Evolutionary conservation across 2,113 vertebrate genomes (phyloP).

Genomic region (Mirza zaza): DNA sequence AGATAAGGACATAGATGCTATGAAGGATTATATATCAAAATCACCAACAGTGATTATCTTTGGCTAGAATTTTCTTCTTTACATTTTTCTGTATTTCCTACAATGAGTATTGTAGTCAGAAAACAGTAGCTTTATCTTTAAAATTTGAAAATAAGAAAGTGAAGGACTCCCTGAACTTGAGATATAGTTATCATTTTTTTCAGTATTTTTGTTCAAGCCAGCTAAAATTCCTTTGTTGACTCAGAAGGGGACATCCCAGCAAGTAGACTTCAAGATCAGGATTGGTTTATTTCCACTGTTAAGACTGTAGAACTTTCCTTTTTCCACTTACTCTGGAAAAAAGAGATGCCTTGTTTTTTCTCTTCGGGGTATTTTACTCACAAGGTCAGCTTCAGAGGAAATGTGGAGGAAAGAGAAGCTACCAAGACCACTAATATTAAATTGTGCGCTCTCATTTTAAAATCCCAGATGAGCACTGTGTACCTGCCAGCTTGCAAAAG

Average conservation of each 20-base stretch:
- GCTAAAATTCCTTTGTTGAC: background rate
- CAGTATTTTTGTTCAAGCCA: background rate
- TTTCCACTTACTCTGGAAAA: background rate
- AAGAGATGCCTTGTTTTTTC: background rate
- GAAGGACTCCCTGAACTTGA: conserved; percentile 1
- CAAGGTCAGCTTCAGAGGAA: background rate
- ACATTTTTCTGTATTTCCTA: background rate
- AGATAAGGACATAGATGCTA: background rate
- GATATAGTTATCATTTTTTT: conserved; percentile 22
- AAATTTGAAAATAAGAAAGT: background rate
- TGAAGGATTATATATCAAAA: background rate
- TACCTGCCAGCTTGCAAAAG: background rate
- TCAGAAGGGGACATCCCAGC: background rate
- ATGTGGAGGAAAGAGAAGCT: background rate
- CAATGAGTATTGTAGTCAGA: background rate
- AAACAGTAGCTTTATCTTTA: background rate
- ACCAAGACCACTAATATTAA: background rate
- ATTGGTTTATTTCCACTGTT: background rate
- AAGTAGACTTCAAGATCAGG: background rate
- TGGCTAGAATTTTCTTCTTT: background rate
- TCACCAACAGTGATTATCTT: background rate
- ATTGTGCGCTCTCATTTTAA: conserved; percentile 2
- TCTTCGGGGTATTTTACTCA: conserved; percentile 7
- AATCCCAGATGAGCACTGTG: background rate
- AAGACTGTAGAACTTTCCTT: background rate